phyloP scores from a whole-genome alignment of 1,140 invertebrate genomes.

The Drosophila simulans region DNA sequence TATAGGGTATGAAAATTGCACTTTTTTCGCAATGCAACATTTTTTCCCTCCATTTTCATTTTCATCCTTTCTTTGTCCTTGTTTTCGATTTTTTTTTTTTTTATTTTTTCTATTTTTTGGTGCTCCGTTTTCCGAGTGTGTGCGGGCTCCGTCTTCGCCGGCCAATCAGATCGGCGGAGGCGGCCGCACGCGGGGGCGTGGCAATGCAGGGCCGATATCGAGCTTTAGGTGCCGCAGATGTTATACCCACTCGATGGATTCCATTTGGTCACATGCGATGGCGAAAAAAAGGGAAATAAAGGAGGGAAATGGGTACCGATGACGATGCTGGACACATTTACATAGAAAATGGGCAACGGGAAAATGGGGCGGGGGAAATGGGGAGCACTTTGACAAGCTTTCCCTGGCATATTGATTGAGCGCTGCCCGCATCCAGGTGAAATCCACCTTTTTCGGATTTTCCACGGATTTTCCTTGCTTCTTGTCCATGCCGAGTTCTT shows the following conservation, averaged over 20 bases:
- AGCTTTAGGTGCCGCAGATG: slow-evolving; percentile 38
- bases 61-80: slow-evolving; percentile 21
- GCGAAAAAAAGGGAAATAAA: not conserved
- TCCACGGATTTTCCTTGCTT: slow-evolving; percentile 1
- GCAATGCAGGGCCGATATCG: slow-evolving; percentile 51
- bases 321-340: slow-evolving; percentile 37
- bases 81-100: slow-evolving; percentile 7
- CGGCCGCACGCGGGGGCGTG: slow-evolving; percentile 59
- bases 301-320: slow-evolving; percentile 5
- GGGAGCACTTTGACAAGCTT: slow-evolving; percentile 37
- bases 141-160: slow-evolving; percentile 24
- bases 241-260: slow-evolving; percentile 15
- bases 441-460: not conserved
- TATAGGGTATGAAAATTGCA: slow-evolving; percentile 41
- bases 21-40: slow-evolving; percentile 28
- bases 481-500: slow-evolving; percentile 21
- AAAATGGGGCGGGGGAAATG: not conserved
- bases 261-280: slow-evolving; percentile 11
- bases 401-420: slow-evolving; percentile 43
- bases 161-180: slow-evolving; percentile 65
- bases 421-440: slow-evolving; percentile 35
- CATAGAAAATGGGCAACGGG: slow-evolving; percentile 11
- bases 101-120: slow-evolving; percentile 9
- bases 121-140: slow-evolving; percentile 16
- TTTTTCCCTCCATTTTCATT: not conserved